Percentiles rank a stretch among this genome's conserved stretches.
Evolutionary conservation across 2,113 vertebrate species (phyloP).

Genomic region (Carollia perspicillata): DNA sequence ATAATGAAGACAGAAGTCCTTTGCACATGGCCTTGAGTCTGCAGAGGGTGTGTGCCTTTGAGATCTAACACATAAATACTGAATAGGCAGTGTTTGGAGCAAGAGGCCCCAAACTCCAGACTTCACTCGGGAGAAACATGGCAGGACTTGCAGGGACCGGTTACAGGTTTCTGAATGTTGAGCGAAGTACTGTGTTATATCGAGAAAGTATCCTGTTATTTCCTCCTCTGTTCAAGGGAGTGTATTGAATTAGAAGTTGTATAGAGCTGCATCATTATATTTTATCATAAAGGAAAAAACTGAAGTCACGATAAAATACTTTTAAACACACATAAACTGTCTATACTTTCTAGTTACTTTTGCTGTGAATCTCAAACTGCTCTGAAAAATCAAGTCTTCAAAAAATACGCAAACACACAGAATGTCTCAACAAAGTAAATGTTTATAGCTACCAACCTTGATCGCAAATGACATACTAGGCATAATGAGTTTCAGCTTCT

Average conservation of each 20-base stretch:
- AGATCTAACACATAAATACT: conserved; percentile 10
- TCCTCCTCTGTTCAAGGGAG: not conserved
- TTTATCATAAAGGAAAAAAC: not conserved
- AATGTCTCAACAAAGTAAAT: conserved; percentile 2
- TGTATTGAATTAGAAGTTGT: not conserved
- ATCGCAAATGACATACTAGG: not conserved
- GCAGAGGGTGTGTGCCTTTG: not conserved
- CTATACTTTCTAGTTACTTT: not conserved
- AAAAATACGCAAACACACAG: not conserved
- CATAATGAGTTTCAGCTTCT: not conserved
- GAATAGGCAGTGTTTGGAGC: not conserved
- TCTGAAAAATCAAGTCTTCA: not conserved
- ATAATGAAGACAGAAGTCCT: not conserved
- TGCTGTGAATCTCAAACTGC: not conserved
- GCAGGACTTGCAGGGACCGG: not conserved
- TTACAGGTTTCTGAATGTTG: not conserved
- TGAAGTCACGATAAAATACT: not conserved
- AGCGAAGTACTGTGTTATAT: not conserved
- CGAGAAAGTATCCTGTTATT: not conserved
- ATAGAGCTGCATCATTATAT: not conserved
- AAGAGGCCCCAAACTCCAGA: not conserved
- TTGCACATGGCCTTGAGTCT: not conserved
- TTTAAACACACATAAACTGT: not conserved
- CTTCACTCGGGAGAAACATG: not conserved
- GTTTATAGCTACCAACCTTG: not conserved